Evolutionary conservation across 2,113 vertebrate species (phyloP), one percentile per base, ranked within the genome.

Genomic region (Carassius auratus): DNA sequence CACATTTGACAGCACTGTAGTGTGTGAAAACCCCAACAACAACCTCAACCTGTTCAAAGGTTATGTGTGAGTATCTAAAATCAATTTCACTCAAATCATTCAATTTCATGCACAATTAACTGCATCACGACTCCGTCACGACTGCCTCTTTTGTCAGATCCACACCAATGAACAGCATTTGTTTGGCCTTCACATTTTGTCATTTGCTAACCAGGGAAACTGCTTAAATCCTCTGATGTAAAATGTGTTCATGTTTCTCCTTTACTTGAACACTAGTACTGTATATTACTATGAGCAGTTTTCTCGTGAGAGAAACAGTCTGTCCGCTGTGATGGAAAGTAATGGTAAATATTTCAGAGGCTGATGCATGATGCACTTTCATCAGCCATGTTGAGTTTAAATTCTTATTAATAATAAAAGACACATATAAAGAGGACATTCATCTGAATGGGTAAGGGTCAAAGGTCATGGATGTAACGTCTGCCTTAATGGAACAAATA

Each of bases 31-130:
- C 71, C 98, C 98, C 87, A 97, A 96, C 92, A 96, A 96, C 91
- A 93, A 93, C 85, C 96, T 99, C 88, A 97, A 96, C 89, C 95
- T 94, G 92, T 99, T 99, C 90, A 97, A 96, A 89, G 97, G 98
- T 77, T 98, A 95, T 82, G 68, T 93, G 95, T 95, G 85, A 95
- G 95, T 95, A 92, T 91, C 86, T 84, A 68, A 87, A 62, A 84
- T 71, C 85, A 75, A 87, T 76, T 76, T 84, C 87, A 84, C 9
- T 86, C 85, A 82, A 85, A 50, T 84, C 87, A 85, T 9, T 87
- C 85, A 82, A 85, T 85, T 84, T 89, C 87, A 86, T 85, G 85
- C 76, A 55, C 73, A 61, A 85, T 71, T 73, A 81, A 81, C 77
- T 74, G 50, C 85, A 81, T 84, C 82, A 45, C 55, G 30, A 50